A percentile compares a stretch with the other conserved stretches of the same genome.
These are phyloP conservation scores for Pocillopora grandis DNA, from an alignment of 92 coral and sea anemone genomes.

Conservation along the genomic window DNA sequence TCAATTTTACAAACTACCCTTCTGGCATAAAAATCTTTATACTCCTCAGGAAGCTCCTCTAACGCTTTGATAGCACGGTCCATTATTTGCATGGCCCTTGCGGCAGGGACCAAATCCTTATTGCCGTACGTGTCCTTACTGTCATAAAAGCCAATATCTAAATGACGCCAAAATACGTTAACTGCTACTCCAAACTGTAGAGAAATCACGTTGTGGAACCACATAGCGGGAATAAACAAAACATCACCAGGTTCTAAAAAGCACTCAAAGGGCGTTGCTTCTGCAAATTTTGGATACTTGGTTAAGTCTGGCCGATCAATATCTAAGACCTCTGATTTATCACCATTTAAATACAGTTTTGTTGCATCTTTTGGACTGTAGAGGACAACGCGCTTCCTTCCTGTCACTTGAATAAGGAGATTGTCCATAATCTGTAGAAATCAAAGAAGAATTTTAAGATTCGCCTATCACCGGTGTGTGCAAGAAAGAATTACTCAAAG, in stretches of 20 bases:
- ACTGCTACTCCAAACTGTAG: slow-evolving; percentile 84
- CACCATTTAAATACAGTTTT: slow-evolving; percentile 80
- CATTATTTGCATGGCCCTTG: slow-evolving; percentile 84
- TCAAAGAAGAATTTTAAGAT: not conserved
- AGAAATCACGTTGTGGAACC: slow-evolving; percentile 86
- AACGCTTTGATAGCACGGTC: slow-evolving; percentile 74
- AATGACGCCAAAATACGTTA: slow-evolving; percentile 87
- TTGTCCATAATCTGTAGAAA: slow-evolving; percentile 78
- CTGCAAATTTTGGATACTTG: slow-evolving; percentile 62
- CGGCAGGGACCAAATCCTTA: slow-evolving; percentile 80
- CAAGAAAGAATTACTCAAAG: no score
- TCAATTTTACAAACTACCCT: slow-evolving; percentile 74
- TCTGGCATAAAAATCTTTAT: slow-evolving; percentile 82
- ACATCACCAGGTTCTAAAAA: slow-evolving; percentile 80
- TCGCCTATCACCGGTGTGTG: no score
- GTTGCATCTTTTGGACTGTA: slow-evolving; percentile 80
- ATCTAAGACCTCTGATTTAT: slow-evolving; percentile 79
- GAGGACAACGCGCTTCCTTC: slow-evolving; percentile 78
- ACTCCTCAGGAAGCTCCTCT: slow-evolving; percentile 74
- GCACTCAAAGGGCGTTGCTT: slow-evolving; percentile 63
- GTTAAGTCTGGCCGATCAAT: slow-evolving; percentile 74
- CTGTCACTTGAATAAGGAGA: slow-evolving; percentile 71
- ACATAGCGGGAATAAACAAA: slow-evolving; percentile 79
- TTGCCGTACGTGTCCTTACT: slow-evolving; percentile 81
- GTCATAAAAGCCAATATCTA: slow-evolving; percentile 62